Conservation (phyloP, 2,888 invertebrate genomes). For the Globia sparganii region DNA sequence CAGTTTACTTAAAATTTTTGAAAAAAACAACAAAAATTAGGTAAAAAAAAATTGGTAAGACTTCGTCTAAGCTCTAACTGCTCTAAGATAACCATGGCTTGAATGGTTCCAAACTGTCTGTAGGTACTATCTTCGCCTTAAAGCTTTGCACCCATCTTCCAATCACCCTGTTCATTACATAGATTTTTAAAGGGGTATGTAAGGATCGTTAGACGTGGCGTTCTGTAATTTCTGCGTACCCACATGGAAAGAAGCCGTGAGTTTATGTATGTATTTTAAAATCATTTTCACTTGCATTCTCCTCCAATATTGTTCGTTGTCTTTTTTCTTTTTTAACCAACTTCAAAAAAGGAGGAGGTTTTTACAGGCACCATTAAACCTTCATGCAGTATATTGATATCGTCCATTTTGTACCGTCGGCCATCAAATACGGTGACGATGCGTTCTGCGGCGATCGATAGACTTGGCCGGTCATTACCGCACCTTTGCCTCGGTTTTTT, state of each 20-base stretch:
- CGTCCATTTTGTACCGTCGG: constrained; percentile 71
- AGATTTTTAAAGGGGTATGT: neutral
- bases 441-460: constrained; percentile 80
- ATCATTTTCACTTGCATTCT: constrained; percentile 24
- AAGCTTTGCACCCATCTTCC: too few relatives aligned
- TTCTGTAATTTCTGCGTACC: too few relatives aligned
- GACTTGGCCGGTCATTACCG: constrained; percentile 73
- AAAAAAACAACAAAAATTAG: too few relatives aligned
- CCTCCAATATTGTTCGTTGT: neutral
- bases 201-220: too few relatives aligned
- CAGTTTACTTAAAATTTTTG: too few relatives aligned
- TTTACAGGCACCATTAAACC: constrained; percentile 40
- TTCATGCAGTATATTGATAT: constrained; percentile 63
- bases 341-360: neutral
- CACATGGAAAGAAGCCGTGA: too few relatives aligned
- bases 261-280: neutral
- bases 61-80: too few relatives aligned
- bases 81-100: too few relatives aligned
- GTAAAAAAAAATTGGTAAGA: too few relatives aligned
- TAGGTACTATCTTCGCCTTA: too few relatives aligned
- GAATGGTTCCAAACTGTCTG: too few relatives aligned
- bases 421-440: constrained; percentile 85
- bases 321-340: neutral
- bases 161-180: too few relatives aligned
- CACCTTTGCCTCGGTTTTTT: constrained; percentile 59